Conservation (phyloP, 2,888 invertebrate genomes). For the Hyalella azteca region DNA sequence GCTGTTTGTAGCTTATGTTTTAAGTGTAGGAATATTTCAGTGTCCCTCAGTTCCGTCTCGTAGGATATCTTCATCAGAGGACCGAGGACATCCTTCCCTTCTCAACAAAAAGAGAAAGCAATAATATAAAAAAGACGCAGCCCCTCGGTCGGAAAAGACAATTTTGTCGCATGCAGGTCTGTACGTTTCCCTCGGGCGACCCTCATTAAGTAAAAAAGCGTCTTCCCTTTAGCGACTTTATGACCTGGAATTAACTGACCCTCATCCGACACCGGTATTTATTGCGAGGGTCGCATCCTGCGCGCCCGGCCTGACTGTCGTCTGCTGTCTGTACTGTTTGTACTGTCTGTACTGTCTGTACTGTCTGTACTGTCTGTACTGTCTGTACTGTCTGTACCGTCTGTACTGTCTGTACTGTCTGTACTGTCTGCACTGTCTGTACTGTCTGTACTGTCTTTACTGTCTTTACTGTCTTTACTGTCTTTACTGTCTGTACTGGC, state of each 20-base stretch:
- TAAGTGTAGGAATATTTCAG: background rate
- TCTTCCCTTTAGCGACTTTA: background rate
- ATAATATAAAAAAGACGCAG: too few species aligned
- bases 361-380: background rate
- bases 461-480: too few species aligned
- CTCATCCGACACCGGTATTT: conserved; percentile 5
- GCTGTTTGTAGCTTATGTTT: too few species aligned
- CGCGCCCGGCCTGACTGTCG: background rate
- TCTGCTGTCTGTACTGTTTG: background rate
- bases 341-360: background rate
- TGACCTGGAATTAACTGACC: conserved; percentile 6
- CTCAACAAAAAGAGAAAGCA: too few species aligned
- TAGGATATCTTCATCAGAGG: background rate
- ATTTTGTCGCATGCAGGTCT: background rate
- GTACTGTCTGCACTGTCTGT: background rate
- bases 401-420: background rate
- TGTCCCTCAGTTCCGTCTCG: background rate
- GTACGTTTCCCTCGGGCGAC: background rate
- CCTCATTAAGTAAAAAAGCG: background rate
- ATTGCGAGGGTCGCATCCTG: background rate
- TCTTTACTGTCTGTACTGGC: too few species aligned
- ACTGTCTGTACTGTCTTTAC: too few species aligned
- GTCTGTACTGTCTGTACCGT: background rate
- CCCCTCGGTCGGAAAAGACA: background rate
- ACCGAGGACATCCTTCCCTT: background rate